These are phyloP conservation scores for Antheraea mylitta DNA, from an alignment of 1,140 invertebrate species.

Conservation along the genomic window DNA sequence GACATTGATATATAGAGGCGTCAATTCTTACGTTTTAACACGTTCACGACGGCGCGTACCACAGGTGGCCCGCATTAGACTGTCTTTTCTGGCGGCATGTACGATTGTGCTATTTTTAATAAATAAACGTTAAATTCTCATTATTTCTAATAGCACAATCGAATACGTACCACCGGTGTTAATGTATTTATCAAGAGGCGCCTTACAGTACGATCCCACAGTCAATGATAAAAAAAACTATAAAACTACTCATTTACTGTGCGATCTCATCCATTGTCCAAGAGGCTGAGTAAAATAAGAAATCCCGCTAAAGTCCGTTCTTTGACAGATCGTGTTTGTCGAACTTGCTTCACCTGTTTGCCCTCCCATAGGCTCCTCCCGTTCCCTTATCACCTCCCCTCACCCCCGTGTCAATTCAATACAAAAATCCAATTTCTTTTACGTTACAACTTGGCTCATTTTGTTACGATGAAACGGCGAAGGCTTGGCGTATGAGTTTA, in stretches of 20 bases:
- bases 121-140: too few species aligned
- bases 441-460: slow-evolving; percentile 55
- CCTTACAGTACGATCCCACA: neutral
- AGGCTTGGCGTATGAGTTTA: neutral
- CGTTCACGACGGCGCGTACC: too few species aligned
- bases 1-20: too few species aligned
- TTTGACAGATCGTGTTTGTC: slow-evolving; percentile 39
- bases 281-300: neutral
- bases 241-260: neutral
- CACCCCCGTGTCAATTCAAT: slow-evolving; percentile 46
- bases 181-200: neutral
- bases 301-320: slow-evolving; percentile 16
- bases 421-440: slow-evolving; percentile 64
- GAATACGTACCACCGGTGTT: too few species aligned
- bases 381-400: slow-evolving; percentile 35
- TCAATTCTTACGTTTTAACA: too few species aligned
- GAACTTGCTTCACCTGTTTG: slow-evolving; percentile 34
- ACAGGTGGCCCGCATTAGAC: too few species aligned
- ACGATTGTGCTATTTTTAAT: too few species aligned
- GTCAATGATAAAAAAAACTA: neutral
- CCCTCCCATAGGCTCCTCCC: slow-evolving; percentile 3
- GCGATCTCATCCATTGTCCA: neutral
- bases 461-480: slow-evolving; percentile 27
- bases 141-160: too few species aligned
- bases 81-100: too few species aligned